Conservation (phyloP, 2,113 vertebrate genomes). For the Corydoras maculifer region DNA sequence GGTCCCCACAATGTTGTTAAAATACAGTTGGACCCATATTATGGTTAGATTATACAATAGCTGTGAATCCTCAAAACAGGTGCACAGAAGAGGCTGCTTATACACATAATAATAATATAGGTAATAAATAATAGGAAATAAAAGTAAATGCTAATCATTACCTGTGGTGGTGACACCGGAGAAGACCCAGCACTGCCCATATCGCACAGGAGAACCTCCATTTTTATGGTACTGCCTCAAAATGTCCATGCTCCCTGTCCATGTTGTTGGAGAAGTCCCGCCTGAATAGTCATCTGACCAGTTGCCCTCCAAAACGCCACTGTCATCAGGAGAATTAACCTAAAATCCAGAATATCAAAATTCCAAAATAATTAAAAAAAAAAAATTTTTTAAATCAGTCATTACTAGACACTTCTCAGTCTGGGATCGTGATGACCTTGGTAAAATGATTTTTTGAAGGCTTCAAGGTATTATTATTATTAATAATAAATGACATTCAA, state of each 20-base stretch:
- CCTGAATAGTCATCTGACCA: slow-evolving; percentile 74
- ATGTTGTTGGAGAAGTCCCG: slow-evolving; percentile 74
- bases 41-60: too few species aligned
- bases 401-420: too few species aligned
- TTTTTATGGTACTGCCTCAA: slow-evolving; percentile 70
- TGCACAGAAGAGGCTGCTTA: too few species aligned
- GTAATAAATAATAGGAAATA: too few species aligned
- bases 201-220: slow-evolving; percentile 69
- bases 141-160: not conserved
- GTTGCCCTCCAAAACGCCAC: slow-evolving; percentile 80
- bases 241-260: slow-evolving; percentile 86
- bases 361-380: not conserved
- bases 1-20: too few species aligned
- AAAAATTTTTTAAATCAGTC: not conserved
- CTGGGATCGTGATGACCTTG: too few species aligned
- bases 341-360: slow-evolving; percentile 65
- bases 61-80: too few species aligned
- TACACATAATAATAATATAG: too few species aligned
- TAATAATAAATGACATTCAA: too few species aligned
- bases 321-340: slow-evolving; percentile 83
- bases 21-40: too few species aligned
- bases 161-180: slow-evolving; percentile 79
- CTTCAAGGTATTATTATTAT: too few species aligned
- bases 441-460: too few species aligned
- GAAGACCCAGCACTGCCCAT: slow-evolving; percentile 93